Percentiles rank a stretch among this genome's conserved stretches.
Conservation (phyloP, 2,888 invertebrate species). For the Nephrotoma appendiculata region DNA sequence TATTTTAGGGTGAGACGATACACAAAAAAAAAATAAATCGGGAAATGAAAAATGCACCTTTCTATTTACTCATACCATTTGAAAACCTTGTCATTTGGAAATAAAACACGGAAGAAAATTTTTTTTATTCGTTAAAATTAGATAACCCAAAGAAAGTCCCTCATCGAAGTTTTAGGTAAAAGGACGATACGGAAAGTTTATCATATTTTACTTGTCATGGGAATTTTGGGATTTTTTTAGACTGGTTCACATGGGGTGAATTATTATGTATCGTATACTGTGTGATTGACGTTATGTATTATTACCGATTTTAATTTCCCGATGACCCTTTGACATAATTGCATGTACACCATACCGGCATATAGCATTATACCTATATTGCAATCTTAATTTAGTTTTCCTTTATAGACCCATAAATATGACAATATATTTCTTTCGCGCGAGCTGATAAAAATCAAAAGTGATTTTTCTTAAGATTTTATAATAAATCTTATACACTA, state of each 20-base stretch:
- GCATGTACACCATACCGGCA: neutral
- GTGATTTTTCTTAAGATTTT: neutral
- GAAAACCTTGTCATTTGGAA: neutral
- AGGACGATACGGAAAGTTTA: neutral
- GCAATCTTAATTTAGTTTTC: neutral
- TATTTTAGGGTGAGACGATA: neutral
- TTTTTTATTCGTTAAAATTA: neutral
- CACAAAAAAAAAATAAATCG: neutral
- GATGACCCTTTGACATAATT: neutral
- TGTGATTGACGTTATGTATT: neutral
- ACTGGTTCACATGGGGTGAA: neutral
- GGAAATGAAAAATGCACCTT: neutral
- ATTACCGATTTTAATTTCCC: neutral
- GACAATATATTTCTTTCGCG: neutral
- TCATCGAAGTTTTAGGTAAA: neutral
- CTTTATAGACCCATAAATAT: neutral
- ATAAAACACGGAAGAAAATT: neutral
- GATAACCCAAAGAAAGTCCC: neutral
- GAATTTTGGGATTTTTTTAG: neutral
- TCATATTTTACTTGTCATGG: neutral
- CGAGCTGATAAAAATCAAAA: neutral
- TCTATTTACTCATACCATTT: neutral
- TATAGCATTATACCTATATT: neutral
- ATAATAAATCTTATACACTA: neutral
- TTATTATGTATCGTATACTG: neutral